Percentiles rank a stretch among this genome's conserved stretches.
phyloP scores from a whole-genome alignment of 2,888 invertebrate genomes.

The Rhagium mordax region DNA sequence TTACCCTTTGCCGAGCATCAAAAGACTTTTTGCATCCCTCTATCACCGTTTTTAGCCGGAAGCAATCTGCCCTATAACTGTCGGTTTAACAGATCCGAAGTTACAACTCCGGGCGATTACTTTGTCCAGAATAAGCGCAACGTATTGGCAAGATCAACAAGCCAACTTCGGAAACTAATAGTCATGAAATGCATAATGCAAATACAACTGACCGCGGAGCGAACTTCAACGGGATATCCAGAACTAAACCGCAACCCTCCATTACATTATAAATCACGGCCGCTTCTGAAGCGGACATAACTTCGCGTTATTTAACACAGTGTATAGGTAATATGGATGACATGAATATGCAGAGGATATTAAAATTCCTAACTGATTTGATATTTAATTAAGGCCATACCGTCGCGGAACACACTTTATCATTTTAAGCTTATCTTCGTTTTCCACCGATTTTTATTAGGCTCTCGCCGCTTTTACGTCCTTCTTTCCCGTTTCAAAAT shows the following conservation, averaged over 20 bases:
- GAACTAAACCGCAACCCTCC: constrained; percentile 19
- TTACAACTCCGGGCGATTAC: not conserved
- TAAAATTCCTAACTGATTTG: constrained; percentile 53
- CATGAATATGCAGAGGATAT: constrained; percentile 56
- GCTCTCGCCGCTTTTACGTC: constrained; percentile 1
- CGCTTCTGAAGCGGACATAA: constrained; percentile 24
- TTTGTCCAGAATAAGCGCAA: not conserved
- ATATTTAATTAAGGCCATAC: constrained; percentile 48
- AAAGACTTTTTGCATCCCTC: not conserved
- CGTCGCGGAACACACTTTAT: constrained; percentile 20
- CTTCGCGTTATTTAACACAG: constrained; percentile 36
- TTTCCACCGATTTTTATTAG: constrained; percentile 24
- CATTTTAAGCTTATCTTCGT: constrained; percentile 27
- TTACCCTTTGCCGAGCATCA: not conserved
- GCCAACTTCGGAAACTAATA: constrained; percentile 32
- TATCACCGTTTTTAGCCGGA: too few relatives aligned
- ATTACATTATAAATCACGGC: constrained; percentile 30
- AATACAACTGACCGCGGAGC: constrained; percentile 27
- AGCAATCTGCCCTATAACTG: not conserved
- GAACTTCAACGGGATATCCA: constrained; percentile 14
- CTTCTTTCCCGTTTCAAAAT: not conserved
- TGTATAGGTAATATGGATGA: constrained; percentile 48
- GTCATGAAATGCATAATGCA: constrained; percentile 28
- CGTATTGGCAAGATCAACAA: constrained; percentile 34
- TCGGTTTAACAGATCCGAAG: not conserved